phyloP scores from a whole-genome alignment of 2,113 vertebrate species.

The Chauna torquata region DNA sequence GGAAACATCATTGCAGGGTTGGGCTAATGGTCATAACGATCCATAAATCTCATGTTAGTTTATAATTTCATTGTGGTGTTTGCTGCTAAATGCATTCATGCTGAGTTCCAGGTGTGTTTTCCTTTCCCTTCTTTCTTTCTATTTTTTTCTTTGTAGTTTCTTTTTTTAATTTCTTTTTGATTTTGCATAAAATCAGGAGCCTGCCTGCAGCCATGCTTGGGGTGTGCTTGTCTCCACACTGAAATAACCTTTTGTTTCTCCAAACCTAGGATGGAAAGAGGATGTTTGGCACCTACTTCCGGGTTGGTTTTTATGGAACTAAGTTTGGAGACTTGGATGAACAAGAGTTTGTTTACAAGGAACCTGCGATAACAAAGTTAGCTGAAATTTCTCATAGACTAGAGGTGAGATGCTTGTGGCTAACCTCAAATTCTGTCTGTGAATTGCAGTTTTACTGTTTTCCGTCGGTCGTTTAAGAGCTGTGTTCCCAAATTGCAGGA shows the following conservation, averaged over 20 bases:
- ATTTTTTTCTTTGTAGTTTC: neutral
- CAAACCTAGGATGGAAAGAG: slow-evolving; percentile 91
- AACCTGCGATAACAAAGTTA: slow-evolving; percentile 96
- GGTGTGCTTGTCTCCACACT: neutral
- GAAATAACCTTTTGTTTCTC: slow-evolving; percentile 67
- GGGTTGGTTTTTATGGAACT: slow-evolving; percentile 96
- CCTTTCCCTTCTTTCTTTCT: neutral
- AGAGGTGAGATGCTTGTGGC: slow-evolving; percentile 82
- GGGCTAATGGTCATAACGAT: neutral
- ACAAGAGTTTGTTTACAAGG: slow-evolving; percentile 99
- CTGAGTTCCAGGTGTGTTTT: slow-evolving; percentile 45
- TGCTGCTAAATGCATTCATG: slow-evolving; percentile 55
- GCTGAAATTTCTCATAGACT: slow-evolving; percentile 97
- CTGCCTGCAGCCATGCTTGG: neutral
- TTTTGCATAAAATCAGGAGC: slow-evolving; percentile 39
- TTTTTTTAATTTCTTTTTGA: slow-evolving; percentile 1
- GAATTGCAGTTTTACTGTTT: neutral
- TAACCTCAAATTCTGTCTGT: neutral
- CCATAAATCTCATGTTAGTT: slow-evolving; percentile 8
- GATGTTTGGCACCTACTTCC: slow-evolving; percentile 99
- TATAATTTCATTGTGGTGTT: slow-evolving; percentile 17
- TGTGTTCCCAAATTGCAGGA: neutral
- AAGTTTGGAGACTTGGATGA: slow-evolving; percentile 97
- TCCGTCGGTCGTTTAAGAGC: neutral
- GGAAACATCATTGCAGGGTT: slow-evolving; percentile 42